Percentiles rank a stretch among this genome's conserved stretches.
These are phyloP conservation scores for Drusus annulatus DNA, from an alignment of 1,140 invertebrate species.

Conservation along the genomic window DNA sequence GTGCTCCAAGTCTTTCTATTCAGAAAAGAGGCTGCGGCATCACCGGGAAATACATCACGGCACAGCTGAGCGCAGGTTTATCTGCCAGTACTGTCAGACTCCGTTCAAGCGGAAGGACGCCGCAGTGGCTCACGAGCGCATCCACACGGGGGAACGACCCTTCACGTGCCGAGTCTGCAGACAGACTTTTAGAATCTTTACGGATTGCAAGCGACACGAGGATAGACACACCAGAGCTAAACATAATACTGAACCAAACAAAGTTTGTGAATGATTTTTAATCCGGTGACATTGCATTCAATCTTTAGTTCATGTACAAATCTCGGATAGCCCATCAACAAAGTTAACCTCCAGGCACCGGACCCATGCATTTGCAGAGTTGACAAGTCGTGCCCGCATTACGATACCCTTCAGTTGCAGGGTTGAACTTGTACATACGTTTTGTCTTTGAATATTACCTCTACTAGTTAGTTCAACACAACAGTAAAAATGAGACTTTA, in stretches of 20 bases:
- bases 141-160: neutral
- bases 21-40: neutral
- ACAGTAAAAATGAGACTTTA: no score
- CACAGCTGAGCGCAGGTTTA: neutral
- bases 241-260: neutral
- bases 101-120: constrained; percentile 1
- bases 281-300: no score
- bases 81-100: constrained; percentile 9
- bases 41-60: neutral
- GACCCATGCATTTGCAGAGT: no score
- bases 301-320: no score
- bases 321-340: no score
- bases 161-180: neutral
- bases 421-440: no score
- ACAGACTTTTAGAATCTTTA: neutral
- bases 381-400: no score
- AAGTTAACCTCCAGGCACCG: no score
- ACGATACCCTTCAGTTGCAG: no score
- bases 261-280: no score
- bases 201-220: neutral
- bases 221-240: neutral
- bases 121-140: constrained; percentile 6
- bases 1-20: neutral
- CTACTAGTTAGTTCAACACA: no score
- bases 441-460: no score